Evolutionary conservation across 2,888 invertebrate genomes (phyloP), one percentile per base, ranked within the genome.

Genomic region (Dromius quadrimaculatus): DNA sequence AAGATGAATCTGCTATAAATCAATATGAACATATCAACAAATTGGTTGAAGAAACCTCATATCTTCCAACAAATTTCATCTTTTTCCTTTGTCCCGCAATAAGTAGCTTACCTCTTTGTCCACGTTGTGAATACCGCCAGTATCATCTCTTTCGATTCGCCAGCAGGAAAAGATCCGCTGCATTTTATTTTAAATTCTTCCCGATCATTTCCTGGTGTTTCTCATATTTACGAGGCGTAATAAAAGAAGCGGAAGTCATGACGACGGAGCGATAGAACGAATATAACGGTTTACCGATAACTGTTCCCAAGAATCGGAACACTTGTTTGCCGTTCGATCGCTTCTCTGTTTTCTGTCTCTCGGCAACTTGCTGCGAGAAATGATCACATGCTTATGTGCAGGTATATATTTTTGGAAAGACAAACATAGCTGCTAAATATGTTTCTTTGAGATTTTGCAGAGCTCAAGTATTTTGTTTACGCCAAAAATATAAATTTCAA

Each of bases 231-330:
- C 70, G 70, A 69, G 61, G 22, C 47, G 62, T 62, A 70, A 70
- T 70, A 70, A 70, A 70, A 62, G 61, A 23, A 47, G 62, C 70
- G 68, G 68, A 59, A 69, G 68, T 69, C 68, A 69, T 69, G 68
- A 59, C 59, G 59, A 61, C 45, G 59, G 28, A 50, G 41, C 66
- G 43, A 54, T 43, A 34, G 43, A 41, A 69, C 61, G 61, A 32
- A 57, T 34, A 70, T 62, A 70, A 70, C 70, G 70, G 62, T 70
- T 70, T 70, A 70, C 61, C 70, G 62, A 70, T 70, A 70, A 70
- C 70, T 36, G 70, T 70, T 61, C 11, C 61, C 47, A 50, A 45
- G 62, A 62, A 70, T 70, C 62, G 61, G 62, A 62, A 62, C 62
- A 61, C 36, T 70, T 70, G 70, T 70, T 70, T 70, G 62, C 70